A percentile compares a stretch with the other conserved stretches of the same genome.
Conservation (phyloP, 2,113 vertebrate species). For the Strix aluco region DNA sequence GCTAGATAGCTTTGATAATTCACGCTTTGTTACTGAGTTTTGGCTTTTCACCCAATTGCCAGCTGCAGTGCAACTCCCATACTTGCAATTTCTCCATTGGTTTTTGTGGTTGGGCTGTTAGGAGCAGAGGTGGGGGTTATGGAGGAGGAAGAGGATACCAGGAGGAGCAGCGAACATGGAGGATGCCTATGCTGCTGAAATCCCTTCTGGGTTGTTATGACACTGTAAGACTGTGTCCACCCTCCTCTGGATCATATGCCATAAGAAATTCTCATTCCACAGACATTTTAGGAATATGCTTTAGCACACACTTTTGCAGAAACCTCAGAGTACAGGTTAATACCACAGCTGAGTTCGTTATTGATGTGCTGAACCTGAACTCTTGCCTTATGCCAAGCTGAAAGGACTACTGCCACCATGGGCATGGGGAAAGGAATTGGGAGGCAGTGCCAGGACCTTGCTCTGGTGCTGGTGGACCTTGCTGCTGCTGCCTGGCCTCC, state of each 20-base stretch:
- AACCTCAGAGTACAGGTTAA: not conserved
- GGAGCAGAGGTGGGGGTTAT: not conserved
- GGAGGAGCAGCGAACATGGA: not conserved
- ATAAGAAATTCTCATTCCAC: not conserved
- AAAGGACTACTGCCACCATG: not conserved
- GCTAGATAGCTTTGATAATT: not conserved
- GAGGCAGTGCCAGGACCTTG: fast-evolving
- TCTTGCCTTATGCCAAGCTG: not conserved
- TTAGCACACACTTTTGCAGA: not conserved
- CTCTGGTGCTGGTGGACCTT: not conserved
- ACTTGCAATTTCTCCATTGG: not conserved
- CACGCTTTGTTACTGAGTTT: not conserved
- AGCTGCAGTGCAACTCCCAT: not conserved
- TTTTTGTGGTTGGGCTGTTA: not conserved
- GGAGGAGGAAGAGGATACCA: not conserved
- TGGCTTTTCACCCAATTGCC: not conserved
- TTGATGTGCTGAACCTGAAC: not conserved
- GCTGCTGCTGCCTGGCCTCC: not conserved
- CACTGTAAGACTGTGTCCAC: no score
- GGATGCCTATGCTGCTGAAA: not conserved
- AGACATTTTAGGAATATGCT: not conserved
- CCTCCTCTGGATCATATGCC: not conserved
- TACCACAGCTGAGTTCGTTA: not conserved
- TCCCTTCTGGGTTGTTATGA: not conserved
- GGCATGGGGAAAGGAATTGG: not conserved